These are phyloP conservation scores for Akabosia matsudoensis DNA, from an alignment of 1,140 invertebrate genomes.

Conservation along the genomic window DNA sequence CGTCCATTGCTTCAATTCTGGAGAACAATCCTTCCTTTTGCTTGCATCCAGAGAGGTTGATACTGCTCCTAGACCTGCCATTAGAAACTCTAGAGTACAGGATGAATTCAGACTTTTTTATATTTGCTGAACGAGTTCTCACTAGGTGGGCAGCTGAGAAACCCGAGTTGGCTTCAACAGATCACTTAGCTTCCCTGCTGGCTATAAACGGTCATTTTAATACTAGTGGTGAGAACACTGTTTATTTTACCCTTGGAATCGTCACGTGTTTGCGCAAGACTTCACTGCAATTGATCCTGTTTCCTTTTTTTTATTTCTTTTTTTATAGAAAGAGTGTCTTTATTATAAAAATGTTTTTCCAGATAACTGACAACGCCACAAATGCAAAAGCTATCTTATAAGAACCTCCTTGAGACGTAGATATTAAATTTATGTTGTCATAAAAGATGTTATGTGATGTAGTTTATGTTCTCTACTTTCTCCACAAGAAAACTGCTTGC, in stretches of 20 bases:
- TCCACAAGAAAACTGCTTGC: too few species aligned
- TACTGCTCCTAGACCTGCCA: slow-evolving; percentile 34
- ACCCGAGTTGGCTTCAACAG: background rate
- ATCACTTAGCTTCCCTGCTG: slow-evolving; percentile 28
- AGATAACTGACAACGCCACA: too few species aligned
- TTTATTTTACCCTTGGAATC: too few species aligned
- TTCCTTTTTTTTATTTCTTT: too few species aligned
- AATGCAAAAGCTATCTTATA: too few species aligned
- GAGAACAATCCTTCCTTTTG: slow-evolving; percentile 40
- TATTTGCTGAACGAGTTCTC: slow-evolving; percentile 28
- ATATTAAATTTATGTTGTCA: too few species aligned
- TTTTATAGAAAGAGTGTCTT: slow-evolving; percentile 20
- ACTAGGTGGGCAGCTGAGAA: slow-evolving; percentile 18
- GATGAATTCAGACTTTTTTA: slow-evolving; percentile 17
- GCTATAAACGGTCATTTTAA: slow-evolving; percentile 34
- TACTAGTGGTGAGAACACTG: slow-evolving; percentile 34
- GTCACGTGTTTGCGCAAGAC: too few species aligned
- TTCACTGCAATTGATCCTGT: too few species aligned
- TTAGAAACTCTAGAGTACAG: slow-evolving; percentile 18
- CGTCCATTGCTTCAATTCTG: slow-evolving; percentile 14
- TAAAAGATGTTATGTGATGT: too few species aligned
- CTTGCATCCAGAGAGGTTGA: slow-evolving; percentile 29
- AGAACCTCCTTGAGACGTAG: too few species aligned
- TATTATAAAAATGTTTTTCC: too few species aligned
- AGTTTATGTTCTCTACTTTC: too few species aligned